A percentile compares a stretch with the other conserved stretches of the same genome.
phyloP scores from a whole-genome alignment of 64 coral and sea anemone genomes.

The Cladopsammia gracilis region DNA sequence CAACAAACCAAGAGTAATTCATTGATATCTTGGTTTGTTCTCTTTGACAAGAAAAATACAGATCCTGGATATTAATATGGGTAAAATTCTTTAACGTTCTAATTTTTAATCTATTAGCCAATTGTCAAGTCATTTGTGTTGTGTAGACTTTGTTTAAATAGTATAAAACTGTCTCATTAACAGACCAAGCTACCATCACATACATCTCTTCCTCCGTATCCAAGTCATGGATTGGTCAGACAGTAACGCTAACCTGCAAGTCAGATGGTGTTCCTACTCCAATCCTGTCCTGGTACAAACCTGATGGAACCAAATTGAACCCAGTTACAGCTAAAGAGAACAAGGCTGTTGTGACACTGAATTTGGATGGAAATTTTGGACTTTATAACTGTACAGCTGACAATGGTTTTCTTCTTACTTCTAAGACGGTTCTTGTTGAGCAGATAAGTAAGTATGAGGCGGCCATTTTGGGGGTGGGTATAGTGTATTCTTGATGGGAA shows the following conservation, averaged over 20 bases:
- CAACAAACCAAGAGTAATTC: too few species aligned
- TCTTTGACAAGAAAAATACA: too few species aligned
- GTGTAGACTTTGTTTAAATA: neutral
- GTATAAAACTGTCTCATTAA: neutral
- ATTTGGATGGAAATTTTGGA: neutral
- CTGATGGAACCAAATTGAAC: neutral
- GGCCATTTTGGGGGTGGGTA: too few species aligned
- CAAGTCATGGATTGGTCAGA: slow-evolving; percentile 18
- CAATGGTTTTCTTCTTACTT: neutral
- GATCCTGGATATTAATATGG: too few species aligned
- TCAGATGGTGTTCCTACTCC: slow-evolving; percentile 24
- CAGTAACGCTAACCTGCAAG: neutral
- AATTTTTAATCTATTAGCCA: too few species aligned
- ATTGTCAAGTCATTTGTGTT: neutral
- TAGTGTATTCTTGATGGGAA: too few species aligned
- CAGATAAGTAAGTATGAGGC: neutral
- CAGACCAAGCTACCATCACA: neutral
- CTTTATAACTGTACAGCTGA: slow-evolving; percentile 2
- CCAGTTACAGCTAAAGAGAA: neutral
- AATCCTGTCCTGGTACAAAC: neutral
- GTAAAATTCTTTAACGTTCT: too few species aligned
- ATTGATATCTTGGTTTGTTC: too few species aligned
- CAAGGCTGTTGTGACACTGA: neutral
- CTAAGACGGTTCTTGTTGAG: neutral
- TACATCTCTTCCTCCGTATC: neutral